Conservation (phyloP, 2,113 vertebrate species). For the Sporophila hypoxantha region DNA sequence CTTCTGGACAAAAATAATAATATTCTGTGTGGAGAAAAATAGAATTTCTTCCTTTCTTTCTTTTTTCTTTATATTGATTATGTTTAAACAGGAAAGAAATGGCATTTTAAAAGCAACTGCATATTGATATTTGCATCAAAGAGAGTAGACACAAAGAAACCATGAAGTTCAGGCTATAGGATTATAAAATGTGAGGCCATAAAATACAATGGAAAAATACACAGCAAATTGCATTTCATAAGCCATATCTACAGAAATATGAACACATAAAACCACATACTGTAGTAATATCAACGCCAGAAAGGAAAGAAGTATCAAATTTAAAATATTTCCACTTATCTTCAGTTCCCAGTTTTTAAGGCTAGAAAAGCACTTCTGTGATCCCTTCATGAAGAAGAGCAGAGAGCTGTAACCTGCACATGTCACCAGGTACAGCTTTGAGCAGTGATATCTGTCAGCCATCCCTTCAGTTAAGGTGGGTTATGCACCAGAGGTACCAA, state of each 20-base stretch:
- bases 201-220: neutral
- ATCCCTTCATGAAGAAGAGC: neutral
- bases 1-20: neutral
- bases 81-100: neutral
- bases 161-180: neutral
- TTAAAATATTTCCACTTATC: neutral
- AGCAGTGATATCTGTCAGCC: neutral
- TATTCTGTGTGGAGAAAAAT: neutral
- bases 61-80: neutral
- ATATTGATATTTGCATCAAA: slow-evolving; percentile 12
- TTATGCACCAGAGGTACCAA: too few relatives aligned
- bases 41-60: neutral
- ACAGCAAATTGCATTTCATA: neutral
- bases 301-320: neutral
- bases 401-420: neutral
- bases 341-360: neutral
- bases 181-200: neutral
- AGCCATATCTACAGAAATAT: neutral
- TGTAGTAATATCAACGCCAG: neutral
- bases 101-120: neutral
- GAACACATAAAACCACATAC: neutral
- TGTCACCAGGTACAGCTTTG: neutral
- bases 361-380: neutral
- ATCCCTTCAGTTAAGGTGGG: neutral
- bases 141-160: neutral